A percentile compares a stretch with the other conserved stretches of the same genome.
Evolutionary conservation across 2,113 vertebrate genomes (phyloP).

Genomic region (Pitta sordida): DNA sequence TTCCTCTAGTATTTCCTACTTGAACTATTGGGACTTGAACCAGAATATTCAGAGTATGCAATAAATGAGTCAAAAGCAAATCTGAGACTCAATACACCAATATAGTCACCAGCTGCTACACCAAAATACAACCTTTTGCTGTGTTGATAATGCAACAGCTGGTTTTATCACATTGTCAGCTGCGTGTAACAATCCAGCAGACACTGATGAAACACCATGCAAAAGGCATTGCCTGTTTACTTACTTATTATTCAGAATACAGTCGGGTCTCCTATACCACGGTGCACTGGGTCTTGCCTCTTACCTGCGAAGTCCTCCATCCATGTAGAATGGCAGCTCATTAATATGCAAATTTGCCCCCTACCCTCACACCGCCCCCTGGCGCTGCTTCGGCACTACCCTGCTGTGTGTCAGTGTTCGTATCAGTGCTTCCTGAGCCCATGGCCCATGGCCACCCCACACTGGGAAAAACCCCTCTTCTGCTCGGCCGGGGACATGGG

Average conservation of each 20-base stretch:
- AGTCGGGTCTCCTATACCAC: too few species aligned
- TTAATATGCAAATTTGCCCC: too few species aligned
- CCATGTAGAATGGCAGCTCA: too few species aligned
- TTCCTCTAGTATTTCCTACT: background rate
- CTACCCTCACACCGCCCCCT: too few species aligned
- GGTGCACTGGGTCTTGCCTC: too few species aligned
- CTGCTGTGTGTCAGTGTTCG: too few species aligned
- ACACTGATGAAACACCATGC: background rate
- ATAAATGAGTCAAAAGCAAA: background rate
- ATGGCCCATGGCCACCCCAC: too few species aligned
- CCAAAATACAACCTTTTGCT: background rate
- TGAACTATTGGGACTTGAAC: background rate
- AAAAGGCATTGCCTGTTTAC: background rate
- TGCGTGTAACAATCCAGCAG: background rate
- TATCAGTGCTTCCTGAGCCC: too few species aligned
- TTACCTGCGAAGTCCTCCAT: too few species aligned
- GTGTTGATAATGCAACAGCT: background rate
- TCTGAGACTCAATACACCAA: background rate
- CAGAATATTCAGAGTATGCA: background rate
- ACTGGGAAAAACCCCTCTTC: too few species aligned
- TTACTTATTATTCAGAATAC: background rate
- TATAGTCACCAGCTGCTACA: background rate
- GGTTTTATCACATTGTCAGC: accelerated
- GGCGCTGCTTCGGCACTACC: too few species aligned
- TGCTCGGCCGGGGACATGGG: too few species aligned